Evolutionary conservation across 64 coral and sea anemone genomes (phyloP).

Genomic region (Actinia tenebrosa): DNA sequence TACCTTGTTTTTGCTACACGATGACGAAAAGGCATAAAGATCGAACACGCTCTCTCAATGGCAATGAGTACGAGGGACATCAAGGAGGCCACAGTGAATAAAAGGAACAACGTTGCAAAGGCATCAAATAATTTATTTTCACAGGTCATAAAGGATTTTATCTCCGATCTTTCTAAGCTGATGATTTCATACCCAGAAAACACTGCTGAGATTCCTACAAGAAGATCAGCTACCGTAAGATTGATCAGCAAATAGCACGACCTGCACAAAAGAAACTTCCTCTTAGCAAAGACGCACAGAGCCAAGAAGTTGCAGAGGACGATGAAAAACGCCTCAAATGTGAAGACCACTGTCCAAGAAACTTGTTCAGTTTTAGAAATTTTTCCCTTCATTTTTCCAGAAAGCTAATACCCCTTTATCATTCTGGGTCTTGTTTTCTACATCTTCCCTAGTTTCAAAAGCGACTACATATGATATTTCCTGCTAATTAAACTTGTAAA

Average conservation of each 20-base stretch:
- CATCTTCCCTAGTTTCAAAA: too few species aligned
- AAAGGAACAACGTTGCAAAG: background rate
- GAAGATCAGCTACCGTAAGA: slow-evolving; percentile 9
- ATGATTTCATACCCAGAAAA: background rate
- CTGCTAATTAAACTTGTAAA: too few species aligned
- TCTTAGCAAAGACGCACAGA: background rate
- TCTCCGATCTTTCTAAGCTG: background rate
- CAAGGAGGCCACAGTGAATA: background rate
- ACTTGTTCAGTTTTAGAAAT: background rate
- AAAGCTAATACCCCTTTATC: too few species aligned
- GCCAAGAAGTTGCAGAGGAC: slow-evolving; percentile 5
- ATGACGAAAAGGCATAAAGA: background rate
- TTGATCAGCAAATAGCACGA: slow-evolving; percentile 22
- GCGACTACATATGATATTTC: too few species aligned
- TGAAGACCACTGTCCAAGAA: background rate
- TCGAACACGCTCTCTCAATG: background rate
- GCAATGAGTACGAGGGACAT: background rate
- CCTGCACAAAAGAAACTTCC: background rate
- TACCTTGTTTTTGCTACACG: background rate
- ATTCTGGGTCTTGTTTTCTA: too few species aligned
- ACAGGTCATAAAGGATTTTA: background rate
- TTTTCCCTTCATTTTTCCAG: background rate
- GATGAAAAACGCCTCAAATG: slow-evolving; percentile 7
- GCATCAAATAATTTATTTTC: background rate
- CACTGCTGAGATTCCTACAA: slow-evolving; percentile 4